Percentiles rank a stretch among this genome's conserved stretches.
phyloP scores from a whole-genome alignment of 1,140 invertebrate genomes.

The Zaprionus kolodkinae region DNA sequence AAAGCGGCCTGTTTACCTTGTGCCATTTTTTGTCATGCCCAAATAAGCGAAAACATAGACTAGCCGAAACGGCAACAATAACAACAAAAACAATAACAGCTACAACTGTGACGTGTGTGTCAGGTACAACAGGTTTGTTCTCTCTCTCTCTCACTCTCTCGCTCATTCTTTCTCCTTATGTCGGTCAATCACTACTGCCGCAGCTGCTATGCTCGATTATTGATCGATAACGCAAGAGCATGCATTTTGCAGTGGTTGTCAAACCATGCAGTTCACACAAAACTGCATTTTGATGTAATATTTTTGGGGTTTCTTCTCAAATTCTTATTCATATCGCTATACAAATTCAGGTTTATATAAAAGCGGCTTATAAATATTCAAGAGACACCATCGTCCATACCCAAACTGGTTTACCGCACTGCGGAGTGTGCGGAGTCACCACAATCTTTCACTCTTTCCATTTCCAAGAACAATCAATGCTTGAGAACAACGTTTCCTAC shows the following conservation, averaged over 20 bases:
- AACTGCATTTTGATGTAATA: slow-evolving; percentile 60
- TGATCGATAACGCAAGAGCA: slow-evolving; percentile 36
- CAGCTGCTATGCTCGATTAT: slow-evolving; percentile 41
- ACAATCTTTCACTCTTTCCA: slow-evolving; percentile 74
- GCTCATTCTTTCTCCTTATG: slow-evolving; percentile 10
- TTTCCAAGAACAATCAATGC: slow-evolving; percentile 75
- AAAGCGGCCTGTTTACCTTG: slow-evolving; percentile 65
- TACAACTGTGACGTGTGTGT: slow-evolving; percentile 37
- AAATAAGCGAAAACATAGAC: slow-evolving; percentile 67
- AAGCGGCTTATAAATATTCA: slow-evolving; percentile 67
- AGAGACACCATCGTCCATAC: slow-evolving; percentile 36
- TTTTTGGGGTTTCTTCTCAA: slow-evolving; percentile 11
- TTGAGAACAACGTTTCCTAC: slow-evolving; percentile 48
- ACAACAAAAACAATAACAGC: slow-evolving; percentile 51
- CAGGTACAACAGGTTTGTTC: slow-evolving; percentile 49
- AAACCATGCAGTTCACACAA: slow-evolving; percentile 43
- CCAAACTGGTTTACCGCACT: slow-evolving; percentile 65
- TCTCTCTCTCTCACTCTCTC: slow-evolving; percentile 19
- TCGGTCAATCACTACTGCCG: slow-evolving; percentile 12
- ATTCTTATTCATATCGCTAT: slow-evolving; percentile 18
- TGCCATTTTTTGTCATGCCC: slow-evolving; percentile 41
- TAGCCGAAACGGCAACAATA: slow-evolving; percentile 32
- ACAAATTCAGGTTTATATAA: slow-evolving; percentile 61
- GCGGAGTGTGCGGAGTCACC: no score
- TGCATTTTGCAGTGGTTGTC: slow-evolving; percentile 30